A percentile compares a stretch with the other conserved stretches of the same genome.
phyloP scores from a whole-genome alignment of 2,888 invertebrate genomes.

The Melipona bicolor region DNA sequence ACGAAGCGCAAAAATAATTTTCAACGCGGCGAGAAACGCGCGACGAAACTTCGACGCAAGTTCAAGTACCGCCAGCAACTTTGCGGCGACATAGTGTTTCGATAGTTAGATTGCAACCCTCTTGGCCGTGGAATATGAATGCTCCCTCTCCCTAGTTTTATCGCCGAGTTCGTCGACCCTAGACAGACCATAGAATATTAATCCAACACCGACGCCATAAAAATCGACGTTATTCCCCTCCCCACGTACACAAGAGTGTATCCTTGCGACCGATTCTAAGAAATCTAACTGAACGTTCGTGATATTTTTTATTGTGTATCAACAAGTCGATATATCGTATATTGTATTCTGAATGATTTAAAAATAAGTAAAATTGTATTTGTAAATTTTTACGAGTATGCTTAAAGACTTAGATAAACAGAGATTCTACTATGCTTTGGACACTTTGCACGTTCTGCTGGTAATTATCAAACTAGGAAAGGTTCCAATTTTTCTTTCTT shows the following conservation, averaged over 20 bases:
- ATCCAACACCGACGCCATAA: conserved; percentile 63
- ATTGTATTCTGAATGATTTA: no score
- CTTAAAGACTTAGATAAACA: no score
- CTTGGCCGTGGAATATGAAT: conserved; percentile 43
- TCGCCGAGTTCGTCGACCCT: conserved; percentile 59
- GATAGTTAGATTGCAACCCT: conserved; percentile 17
- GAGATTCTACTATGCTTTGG: no score
- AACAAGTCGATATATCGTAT: no score
- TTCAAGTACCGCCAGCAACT: conserved; percentile 11
- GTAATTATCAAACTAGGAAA: no score
- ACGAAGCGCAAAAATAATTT: not conserved
- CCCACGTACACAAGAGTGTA: not conserved
- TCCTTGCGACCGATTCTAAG: conserved; percentile 1
- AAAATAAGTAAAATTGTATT: no score
- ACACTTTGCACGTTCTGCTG: no score
- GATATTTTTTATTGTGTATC: no score
- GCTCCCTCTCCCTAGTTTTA: conserved; percentile 46
- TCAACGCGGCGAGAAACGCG: not conserved
- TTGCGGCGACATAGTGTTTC: conserved; percentile 1
- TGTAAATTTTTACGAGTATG: no score
- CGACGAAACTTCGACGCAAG: conserved; percentile 12
- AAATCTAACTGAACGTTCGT: not conserved
- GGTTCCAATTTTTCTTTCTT: no score
- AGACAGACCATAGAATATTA: conserved; percentile 64
- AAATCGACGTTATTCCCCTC: conserved; percentile 60